Base-by-base conservation (phyloP, 2,888 invertebrate species). In the Uropetala carovei region DNA sequence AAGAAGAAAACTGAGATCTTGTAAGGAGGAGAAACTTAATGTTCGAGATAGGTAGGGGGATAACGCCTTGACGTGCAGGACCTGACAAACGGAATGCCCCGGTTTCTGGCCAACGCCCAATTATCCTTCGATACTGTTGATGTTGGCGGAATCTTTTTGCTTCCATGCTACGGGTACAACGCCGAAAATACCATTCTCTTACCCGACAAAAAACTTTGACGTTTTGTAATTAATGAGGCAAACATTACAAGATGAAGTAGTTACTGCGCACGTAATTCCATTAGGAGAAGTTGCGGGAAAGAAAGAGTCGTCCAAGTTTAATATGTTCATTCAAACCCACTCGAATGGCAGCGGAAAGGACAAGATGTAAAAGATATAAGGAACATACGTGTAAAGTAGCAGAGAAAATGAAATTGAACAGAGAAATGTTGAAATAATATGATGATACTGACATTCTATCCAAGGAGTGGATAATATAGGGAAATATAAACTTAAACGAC, bases 101-200 rank as follows among this genome's bases (percentile, higher is more conserved):
- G 75, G 10, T 75, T 75, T 75, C 75, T 75, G 75, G 75, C 75
- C 75, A 75, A 75, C 75, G 75, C 75, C 75, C 75, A 75, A 75
- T 75, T 75, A 75, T 22, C 75, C 75, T 75, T 75, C 75, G 75
- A 75, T 75, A 75, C 22, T 18, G 75, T 75, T 27, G 75, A 75
- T 22, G 75, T 27, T 27, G 22, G 75, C 75, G 10, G 68, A 68
- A 68, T 68, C 68, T 75, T 75, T 75, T 75, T 75, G 75, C 75
- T 75, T 27, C 16, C 64, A 64, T 64, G 14, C 64, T n/a, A 68
- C 68, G 9, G 68, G n/a, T 22, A 22, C 75, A 27, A 75, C 18
- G 68, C 68, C 75, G 22, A 75, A 75, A 75, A 75, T 75, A 27
- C 22, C 22, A 75, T 22, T 22, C 27, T 75, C 75, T 27, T 22